Percentiles rank a stretch among this genome's conserved stretches.
These are phyloP conservation scores for Zaprionus ornatus DNA, from an alignment of 1,140 invertebrate genomes.

Conservation along the genomic window DNA sequence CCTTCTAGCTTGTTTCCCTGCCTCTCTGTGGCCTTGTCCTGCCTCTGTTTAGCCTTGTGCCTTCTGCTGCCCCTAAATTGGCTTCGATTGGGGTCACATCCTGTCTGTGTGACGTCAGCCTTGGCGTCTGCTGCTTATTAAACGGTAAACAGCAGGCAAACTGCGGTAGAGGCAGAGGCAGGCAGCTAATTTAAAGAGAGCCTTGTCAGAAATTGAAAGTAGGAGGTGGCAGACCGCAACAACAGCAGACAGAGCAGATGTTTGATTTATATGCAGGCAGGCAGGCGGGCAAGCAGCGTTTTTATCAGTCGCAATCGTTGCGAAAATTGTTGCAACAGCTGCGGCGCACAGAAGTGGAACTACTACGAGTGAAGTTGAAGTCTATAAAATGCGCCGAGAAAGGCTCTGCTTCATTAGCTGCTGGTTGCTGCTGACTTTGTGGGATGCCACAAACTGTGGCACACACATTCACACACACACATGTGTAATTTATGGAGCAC, in stretches of 20 bases:
- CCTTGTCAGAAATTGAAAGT: constrained; percentile 19
- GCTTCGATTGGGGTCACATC: constrained; percentile 48
- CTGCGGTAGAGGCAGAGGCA: neutral
- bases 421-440: constrained; percentile 18
- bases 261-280: constrained; percentile 46
- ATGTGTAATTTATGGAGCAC: constrained; percentile 39
- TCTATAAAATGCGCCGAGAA: neutral
- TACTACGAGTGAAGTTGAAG: constrained; percentile 4
- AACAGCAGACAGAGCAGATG: constrained; percentile 38
- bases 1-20: no score
- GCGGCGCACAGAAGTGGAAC: constrained; percentile 20
- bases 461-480: neutral
- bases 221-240: neutral
- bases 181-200: constrained; percentile 24
- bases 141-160: constrained; percentile 32
- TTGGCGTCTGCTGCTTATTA: constrained; percentile 22
- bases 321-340: constrained; percentile 45
- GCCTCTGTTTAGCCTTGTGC: neutral
- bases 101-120: constrained; percentile 35
- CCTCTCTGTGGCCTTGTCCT: no score
- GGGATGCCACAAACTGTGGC: constrained; percentile 20
- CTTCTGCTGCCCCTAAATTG: constrained; percentile 12
- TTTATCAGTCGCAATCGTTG: constrained; percentile 34
- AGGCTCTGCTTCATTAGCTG: constrained; percentile 40
- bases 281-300: constrained; percentile 10